Base-by-base conservation (phyloP, 37 sponge, comb jelly and placozoan species). In the Oopsacas minuta region DNA sequence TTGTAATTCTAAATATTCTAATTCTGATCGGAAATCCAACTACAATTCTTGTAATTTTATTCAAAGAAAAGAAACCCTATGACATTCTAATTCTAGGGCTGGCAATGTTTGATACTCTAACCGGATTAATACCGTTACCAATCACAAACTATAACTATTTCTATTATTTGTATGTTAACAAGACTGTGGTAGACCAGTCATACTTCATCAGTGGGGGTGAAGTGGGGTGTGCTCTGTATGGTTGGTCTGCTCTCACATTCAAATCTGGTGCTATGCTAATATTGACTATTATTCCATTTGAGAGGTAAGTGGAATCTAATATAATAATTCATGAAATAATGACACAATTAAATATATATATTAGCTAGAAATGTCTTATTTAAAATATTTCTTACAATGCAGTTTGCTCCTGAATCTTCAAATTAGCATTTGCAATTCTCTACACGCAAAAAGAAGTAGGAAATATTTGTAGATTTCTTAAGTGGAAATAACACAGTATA, bases 41-140 rank as follows among this genome's bases (percentile, higher is more conserved):
- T 3, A 61, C 75, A 3, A 61, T 61, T 25, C 30, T 61, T 25
- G 75, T 61, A 25, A 61, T 61, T 32, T 32, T 61, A 61, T 61
- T 61, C 75, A 61, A 61, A 61, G 75, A 61, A n/a, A 61, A 61
- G 75, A 61, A 61, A 61, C 75, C 75, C 30, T 61, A 61, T 61
- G 75, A 61, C 75, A 61, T 61, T 10, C 30, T 61, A 3, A 61
- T 61, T 61, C 75, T 61, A 61, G 75, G 75, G 32, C 22, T 61
- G 75, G 75, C 75, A 61, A 34, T 61, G 75, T 61, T 61, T 61
- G 75, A 61, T 61, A 61, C 75, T 7, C 75, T 61, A 34, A 61
- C 75, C 20, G 75, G 75, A 5, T 10, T 61, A 5, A 61, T 61
- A 25, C 75, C 75, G 5, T 34, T 61, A 10, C 75, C 75, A 20